Evolutionary conservation across 2,888 invertebrate genomes (phyloP).

Genomic region (Drosophila anomelani): DNA sequence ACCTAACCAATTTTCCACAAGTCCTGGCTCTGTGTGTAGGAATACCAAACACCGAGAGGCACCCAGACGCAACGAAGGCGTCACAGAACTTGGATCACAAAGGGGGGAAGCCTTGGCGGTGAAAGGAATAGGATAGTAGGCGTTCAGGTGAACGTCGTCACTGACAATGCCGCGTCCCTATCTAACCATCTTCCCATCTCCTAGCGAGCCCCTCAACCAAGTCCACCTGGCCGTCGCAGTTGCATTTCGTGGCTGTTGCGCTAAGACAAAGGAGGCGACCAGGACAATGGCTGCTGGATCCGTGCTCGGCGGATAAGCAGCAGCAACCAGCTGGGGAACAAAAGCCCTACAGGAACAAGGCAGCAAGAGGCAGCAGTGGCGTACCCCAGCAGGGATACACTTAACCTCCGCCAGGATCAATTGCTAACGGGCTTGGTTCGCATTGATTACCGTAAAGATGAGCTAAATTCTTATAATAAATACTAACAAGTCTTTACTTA

Average conservation of each 20-base stretch:
- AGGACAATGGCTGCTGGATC: constrained; percentile 51
- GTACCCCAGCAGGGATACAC: not conserved
- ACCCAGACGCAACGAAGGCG: constrained; percentile 17
- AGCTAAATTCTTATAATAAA: not conserved
- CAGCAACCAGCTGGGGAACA: constrained; percentile 22
- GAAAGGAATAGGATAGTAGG: constrained; percentile 18
- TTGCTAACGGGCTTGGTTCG: not conserved
- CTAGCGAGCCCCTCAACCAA: not conserved
- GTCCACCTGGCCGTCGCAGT: constrained; percentile 13
- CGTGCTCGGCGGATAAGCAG: constrained; percentile 26
- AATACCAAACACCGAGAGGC: constrained; percentile 1
- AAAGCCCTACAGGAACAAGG: constrained; percentile 4
- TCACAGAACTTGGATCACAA: constrained; percentile 14
- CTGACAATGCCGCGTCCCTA: constrained; percentile 48
- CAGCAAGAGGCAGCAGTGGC: constrained; percentile 11
- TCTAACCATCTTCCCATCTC: not conserved
- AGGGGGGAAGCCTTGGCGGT: not conserved
- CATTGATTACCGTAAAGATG: not conserved
- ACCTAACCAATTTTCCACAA: not conserved
- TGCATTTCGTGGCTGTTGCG: constrained; percentile 61
- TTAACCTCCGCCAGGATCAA: constrained; percentile 20
- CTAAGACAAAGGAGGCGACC: constrained; percentile 46
- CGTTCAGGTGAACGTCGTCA: constrained; percentile 58
- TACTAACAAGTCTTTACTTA: not conserved
- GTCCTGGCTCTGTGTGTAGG: constrained; percentile 2